A percentile compares a stretch with the other conserved stretches of the same genome.
phyloP scores from a whole-genome alignment of 2,888 invertebrate species.

The Macrophya annulata region DNA sequence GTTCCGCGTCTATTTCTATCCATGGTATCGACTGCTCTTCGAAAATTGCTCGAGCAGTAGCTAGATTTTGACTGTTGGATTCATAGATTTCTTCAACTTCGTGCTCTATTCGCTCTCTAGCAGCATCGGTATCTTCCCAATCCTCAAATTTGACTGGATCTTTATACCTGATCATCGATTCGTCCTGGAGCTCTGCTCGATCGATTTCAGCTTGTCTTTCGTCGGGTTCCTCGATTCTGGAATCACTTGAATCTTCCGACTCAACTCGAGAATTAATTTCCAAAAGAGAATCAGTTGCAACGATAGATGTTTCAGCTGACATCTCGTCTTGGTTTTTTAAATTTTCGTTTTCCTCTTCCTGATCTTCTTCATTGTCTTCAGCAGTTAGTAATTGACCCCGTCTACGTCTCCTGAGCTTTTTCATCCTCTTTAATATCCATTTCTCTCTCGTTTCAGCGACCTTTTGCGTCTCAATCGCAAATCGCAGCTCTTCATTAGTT shows the following conservation, averaged over 20 bases:
- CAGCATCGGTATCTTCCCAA: slow-evolving; percentile 81
- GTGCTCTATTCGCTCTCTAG: slow-evolving; percentile 79
- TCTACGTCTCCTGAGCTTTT: slow-evolving; percentile 61
- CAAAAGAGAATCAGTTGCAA: neutral
- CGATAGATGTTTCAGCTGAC: slow-evolving; percentile 3
- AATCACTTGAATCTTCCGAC: slow-evolving; percentile 67
- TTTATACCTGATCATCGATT: slow-evolving; percentile 74
- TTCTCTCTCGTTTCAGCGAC: slow-evolving; percentile 54
- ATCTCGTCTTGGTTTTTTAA: slow-evolving; percentile 67
- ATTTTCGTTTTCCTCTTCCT: slow-evolving; percentile 62
- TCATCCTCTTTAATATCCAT: slow-evolving; percentile 60
- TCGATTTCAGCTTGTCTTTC: slow-evolving; percentile 58
- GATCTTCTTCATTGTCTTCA: slow-evolving; percentile 36
- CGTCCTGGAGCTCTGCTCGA: slow-evolving; percentile 74
- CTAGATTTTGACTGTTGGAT: slow-evolving; percentile 79
- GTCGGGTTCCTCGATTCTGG: slow-evolving; percentile 36
- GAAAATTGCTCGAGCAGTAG: slow-evolving; percentile 77
- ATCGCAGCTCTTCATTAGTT: slow-evolving; percentile 74
- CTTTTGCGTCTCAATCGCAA: slow-evolving; percentile 73
- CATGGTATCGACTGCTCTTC: slow-evolving; percentile 80
- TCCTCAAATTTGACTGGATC: slow-evolving; percentile 80
- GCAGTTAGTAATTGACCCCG: slow-evolving; percentile 50
- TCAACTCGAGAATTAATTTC: slow-evolving; percentile 69
- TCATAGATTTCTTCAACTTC: slow-evolving; percentile 80
- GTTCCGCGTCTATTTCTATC: slow-evolving; percentile 78